phyloP scores from a whole-genome alignment of 1,140 invertebrate genomes.

The Drepana arcuata region DNA sequence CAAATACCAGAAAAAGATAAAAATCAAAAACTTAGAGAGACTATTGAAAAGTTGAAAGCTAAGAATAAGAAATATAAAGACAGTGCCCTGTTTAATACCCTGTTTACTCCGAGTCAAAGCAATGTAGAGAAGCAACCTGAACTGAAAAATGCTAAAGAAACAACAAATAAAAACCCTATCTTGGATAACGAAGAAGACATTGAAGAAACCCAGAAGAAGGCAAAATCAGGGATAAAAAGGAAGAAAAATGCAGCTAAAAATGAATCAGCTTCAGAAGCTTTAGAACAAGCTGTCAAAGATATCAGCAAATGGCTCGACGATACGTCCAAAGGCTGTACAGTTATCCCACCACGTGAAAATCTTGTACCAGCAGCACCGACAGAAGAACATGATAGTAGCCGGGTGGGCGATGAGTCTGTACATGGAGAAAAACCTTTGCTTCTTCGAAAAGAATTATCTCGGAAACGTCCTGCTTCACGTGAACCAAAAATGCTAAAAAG shows the following conservation, averaged over 20 bases:
- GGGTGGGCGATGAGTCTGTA: constrained; percentile 47
- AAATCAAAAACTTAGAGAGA: constrained; percentile 73
- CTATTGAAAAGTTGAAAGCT: constrained; percentile 77
- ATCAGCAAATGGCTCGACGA: constrained; percentile 92
- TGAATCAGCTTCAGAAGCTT: constrained; percentile 79
- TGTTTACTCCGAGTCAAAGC: constrained; percentile 31
- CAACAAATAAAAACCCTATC: constrained; percentile 23
- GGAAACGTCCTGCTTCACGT: constrained; percentile 56
- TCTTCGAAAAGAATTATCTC: constrained; percentile 47
- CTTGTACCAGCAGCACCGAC: constrained; percentile 50
- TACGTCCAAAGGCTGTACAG: constrained; percentile 80
- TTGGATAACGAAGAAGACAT: constrained; percentile 32
- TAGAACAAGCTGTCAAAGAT: constrained; percentile 89
- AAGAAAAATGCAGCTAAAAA: constrained; percentile 66
- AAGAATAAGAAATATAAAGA: constrained; percentile 74
- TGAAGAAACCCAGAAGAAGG: constrained; percentile 31
- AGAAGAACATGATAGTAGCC: constrained; percentile 58
- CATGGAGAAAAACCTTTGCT: constrained; percentile 40
- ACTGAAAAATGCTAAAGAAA: constrained; percentile 27
- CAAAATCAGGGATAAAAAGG: constrained; percentile 38
- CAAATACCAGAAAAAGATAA: constrained; percentile 68
- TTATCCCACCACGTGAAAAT: constrained; percentile 77
- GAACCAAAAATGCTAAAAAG: constrained; percentile 71
- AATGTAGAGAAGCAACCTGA: constrained; percentile 29
- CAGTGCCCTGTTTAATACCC: constrained; percentile 38